Conservation (phyloP, 2,113 vertebrate genomes). For the Sorex araneus region DNA sequence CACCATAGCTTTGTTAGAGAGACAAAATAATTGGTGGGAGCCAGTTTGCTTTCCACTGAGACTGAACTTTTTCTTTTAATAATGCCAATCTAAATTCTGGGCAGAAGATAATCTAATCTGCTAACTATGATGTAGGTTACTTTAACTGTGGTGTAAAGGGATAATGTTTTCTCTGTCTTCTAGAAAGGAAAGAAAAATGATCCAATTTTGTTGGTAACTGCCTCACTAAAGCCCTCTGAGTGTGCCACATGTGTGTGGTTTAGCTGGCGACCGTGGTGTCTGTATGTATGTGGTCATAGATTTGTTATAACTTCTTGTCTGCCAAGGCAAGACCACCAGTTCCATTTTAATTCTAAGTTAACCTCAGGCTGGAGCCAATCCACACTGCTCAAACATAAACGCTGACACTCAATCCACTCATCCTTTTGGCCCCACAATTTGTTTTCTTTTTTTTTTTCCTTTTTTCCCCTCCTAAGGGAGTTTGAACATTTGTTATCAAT, state of each 20-base stretch:
- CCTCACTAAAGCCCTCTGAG: slow-evolving; percentile 51
- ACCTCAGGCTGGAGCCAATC: slow-evolving; percentile 81
- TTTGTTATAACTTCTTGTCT: slow-evolving; percentile 79
- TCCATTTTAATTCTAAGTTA: slow-evolving; percentile 77
- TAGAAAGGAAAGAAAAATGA: slow-evolving; percentile 68
- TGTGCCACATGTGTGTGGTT: slow-evolving; percentile 79
- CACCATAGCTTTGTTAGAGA: slow-evolving; percentile 36
- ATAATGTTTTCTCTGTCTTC: slow-evolving; percentile 64
- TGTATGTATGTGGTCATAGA: slow-evolving; percentile 82
- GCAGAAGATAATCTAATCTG: slow-evolving; percentile 52
- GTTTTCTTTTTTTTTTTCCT: slow-evolving; percentile 36
- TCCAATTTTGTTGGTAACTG: slow-evolving; percentile 68
- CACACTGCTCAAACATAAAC: slow-evolving; percentile 60
- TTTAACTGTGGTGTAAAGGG: slow-evolving; percentile 57
- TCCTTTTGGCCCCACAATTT: slow-evolving; percentile 50
- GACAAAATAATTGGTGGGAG: slow-evolving; percentile 45
- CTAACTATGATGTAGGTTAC: slow-evolving; percentile 61
- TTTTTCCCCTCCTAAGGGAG: not conserved
- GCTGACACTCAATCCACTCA: slow-evolving; percentile 72
- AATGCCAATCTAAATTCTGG: slow-evolving; percentile 64
- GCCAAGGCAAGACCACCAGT: slow-evolving; percentile 77
- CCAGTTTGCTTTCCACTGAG: slow-evolving; percentile 49
- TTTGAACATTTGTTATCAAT: slow-evolving; percentile 74
- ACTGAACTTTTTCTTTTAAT: slow-evolving; percentile 54
- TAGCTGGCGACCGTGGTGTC: slow-evolving; percentile 77